Evolutionary conservation across 2,113 vertebrate genomes (phyloP).

Genomic region (Stictonetta naevosa): DNA sequence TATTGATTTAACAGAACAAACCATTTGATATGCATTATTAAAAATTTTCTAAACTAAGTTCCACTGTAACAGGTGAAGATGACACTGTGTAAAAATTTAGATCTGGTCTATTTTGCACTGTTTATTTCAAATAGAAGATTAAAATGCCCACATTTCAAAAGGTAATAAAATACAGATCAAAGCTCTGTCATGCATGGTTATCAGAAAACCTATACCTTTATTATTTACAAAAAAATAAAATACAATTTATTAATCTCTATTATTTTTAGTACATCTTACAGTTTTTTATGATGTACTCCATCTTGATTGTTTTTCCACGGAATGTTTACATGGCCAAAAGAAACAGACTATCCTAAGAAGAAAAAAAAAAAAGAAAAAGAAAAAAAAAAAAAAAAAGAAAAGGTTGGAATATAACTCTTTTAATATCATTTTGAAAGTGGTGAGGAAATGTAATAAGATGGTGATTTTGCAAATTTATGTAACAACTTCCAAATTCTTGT

Average conservation of each 20-base stretch:
- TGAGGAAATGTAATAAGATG: neutral
- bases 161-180: neutral
- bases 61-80: neutral
- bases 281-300: neutral
- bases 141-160: neutral
- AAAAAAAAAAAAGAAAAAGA: neutral
- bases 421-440: neutral
- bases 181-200: neutral
- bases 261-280: neutral
- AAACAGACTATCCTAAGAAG: neutral
- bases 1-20: neutral
- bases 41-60: neutral
- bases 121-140: neutral
- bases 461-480: neutral
- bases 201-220: neutral
- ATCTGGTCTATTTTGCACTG: neutral
- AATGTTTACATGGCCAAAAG: neutral
- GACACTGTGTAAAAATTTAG: neutral
- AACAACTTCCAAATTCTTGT: constrained; percentile 25
- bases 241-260: neutral
- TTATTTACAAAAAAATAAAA: neutral
- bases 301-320: neutral
- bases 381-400: neutral
- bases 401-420: neutral
- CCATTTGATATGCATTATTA: neutral